Conservation (phyloP, 2,797 vertebrate genomes). For the Danionella dracula region DNA sequence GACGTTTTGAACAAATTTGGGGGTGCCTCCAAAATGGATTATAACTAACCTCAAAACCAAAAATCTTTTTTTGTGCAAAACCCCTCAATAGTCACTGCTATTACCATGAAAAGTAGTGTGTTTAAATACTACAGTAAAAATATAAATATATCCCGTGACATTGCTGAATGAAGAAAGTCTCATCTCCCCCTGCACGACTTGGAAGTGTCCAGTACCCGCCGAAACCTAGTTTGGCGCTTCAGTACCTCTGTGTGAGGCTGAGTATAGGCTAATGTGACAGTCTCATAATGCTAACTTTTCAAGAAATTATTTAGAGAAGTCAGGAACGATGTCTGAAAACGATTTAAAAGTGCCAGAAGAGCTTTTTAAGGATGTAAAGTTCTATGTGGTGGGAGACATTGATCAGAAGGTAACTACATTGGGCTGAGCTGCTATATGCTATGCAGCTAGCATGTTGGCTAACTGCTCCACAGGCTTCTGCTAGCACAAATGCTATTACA, state of each 20-base stretch:
- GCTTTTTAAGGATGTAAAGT: conserved; percentile 95
- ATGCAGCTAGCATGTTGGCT: conserved; percentile 43
- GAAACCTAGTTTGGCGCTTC: conserved; percentile 67
- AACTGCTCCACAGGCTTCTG: background rate
- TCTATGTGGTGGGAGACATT: conserved; percentile 93
- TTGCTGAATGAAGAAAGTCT: background rate
- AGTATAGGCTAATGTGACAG: conserved; percentile 10
- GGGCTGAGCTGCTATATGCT: conserved; percentile 1
- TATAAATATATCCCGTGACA: background rate
- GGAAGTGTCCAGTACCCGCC: conserved; percentile 57
- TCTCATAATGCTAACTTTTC: conserved; percentile 28
- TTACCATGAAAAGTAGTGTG: too few relatives aligned
- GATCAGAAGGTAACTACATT: conserved; percentile 79
- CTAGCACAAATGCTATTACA: conserved; percentile 12
- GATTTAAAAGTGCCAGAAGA: conserved; percentile 78
- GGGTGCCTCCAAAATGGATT: background rate
- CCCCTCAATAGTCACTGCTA: too few relatives aligned
- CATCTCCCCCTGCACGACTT: conserved; percentile 18
- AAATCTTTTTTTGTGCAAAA: too few relatives aligned
- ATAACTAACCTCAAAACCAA: too few relatives aligned
- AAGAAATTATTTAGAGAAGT: conserved; percentile 15
- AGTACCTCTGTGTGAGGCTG: conserved; percentile 2
- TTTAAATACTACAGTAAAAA: too few relatives aligned
- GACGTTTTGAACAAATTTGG: background rate
- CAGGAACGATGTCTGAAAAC: conserved; percentile 70